phyloP scores from a whole-genome alignment of 1,140 invertebrate species.

The Phocides pigmalion region DNA sequence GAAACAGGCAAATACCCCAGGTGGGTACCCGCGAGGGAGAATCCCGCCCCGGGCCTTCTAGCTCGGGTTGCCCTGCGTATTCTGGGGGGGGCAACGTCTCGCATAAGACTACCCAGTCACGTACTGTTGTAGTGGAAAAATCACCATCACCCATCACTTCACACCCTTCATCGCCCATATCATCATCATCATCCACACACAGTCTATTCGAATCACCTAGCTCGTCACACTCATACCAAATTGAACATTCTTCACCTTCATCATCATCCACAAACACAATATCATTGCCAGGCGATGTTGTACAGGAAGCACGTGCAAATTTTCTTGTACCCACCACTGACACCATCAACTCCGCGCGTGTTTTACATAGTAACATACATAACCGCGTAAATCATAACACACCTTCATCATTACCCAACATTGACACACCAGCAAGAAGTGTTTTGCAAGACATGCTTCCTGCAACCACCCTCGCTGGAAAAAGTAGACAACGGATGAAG shows the following conservation, averaged over 20 bases:
- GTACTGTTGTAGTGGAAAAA: not conserved
- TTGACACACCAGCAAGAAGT: too few relatives aligned
- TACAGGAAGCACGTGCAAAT: conserved; percentile 11
- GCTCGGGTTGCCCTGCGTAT: conserved; percentile 18
- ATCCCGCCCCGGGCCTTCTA: conserved; percentile 11
- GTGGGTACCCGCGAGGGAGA: conserved; percentile 11
- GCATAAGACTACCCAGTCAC: conserved; percentile 16
- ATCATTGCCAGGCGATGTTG: conserved; percentile 27
- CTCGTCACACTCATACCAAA: conserved; percentile 19
- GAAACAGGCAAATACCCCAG: conserved; percentile 4
- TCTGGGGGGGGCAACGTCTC: conserved; percentile 27
- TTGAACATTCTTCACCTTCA: conserved; percentile 23
- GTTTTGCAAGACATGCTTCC: too few relatives aligned
- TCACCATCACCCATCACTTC: not conserved
- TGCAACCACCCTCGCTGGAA: conserved; percentile 18
- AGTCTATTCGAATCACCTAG: conserved; percentile 3
- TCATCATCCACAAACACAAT: conserved; percentile 2
- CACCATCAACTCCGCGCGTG: conserved; percentile 21
- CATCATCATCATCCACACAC: not conserved
- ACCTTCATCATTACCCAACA: too few relatives aligned
- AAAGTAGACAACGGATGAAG: conserved; percentile 17
- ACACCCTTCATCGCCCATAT: not conserved
- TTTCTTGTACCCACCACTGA: conserved; percentile 25
- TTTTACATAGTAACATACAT: not conserved
- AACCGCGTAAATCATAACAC: conserved; percentile 29